Base-by-base conservation (phyloP, 30 jellyfish, hydroid and myxozoan genomes). In the Rhopilema esculentum region DNA sequence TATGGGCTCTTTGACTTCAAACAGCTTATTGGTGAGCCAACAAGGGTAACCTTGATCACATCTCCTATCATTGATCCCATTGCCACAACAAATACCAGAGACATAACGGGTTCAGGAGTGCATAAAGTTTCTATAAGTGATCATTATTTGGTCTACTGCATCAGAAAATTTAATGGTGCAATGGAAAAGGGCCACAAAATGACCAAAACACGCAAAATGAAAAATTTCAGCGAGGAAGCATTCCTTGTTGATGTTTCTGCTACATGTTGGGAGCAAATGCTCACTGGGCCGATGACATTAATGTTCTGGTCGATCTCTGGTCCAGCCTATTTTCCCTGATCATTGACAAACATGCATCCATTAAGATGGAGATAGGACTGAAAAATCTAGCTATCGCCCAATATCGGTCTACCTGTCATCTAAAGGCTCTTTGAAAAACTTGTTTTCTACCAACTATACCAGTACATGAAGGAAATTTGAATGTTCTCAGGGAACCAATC, bases 261-360 rank as follows among this genome's bases (percentile, higher is more conserved):
- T 78, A 73, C 68, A 68, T 83, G 85, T 67, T 81, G 72, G 91
- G 91, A 81, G 83, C 91, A 30, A 66, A 66, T 83, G 92, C 50
- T 83, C 61, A 27, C 71, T 70, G 71, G 33, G 52, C 87, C 18
- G 87, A 84, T 75, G 86, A 57, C 26, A 53, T 84, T 22, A 84
- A 84, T 53, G 25, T 16, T 21, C 82, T 63, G 2, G 91, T 66
- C 24, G 64, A 80, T 15, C 30, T 62, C 57, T 64, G 82, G 82
- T 66, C 77, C n/a, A 57, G 31, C 22, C 8, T 82, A 17, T 70
- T 82, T 49, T 82, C 91, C 21, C 61, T 19, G 19, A 66, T 82
- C 64, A 82, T 70, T 0, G 84, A 82, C 25, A 67, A 49, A n/a
- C 84, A 82, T 82, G 83, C 77, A 15, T 77, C 84, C 1, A 20